Base-by-base conservation (phyloP, 2,797 vertebrate species). In the Saxicola maurus region DNA sequence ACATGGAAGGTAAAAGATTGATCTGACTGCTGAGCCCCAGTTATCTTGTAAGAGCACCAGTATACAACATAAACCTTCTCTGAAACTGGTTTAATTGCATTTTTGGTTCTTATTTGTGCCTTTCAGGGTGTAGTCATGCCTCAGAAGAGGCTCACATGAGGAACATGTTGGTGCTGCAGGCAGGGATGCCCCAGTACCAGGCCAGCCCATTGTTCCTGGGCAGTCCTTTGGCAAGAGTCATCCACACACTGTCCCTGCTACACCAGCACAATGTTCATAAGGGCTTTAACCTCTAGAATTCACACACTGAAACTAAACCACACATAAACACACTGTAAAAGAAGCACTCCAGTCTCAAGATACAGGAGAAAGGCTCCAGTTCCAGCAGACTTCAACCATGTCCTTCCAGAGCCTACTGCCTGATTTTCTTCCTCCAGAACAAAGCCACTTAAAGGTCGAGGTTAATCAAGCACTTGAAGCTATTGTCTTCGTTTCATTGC, bases 301-400 rank as follows among this genome's bases (percentile, higher is more conserved):
- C 49, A 75, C 13, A n/a, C 14, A 27, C 11, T 56, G 23, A 71
- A 81, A 71, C 16, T 9, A 46, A 91, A 66, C 40, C 23, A 66
- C 49, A 45, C 0, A 10, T 11, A 60, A 52, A 60, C 19, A 42
- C 0, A 0, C 21, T 52, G 27, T 30, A 81, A 77, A 60, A 59
- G 24, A 71, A 87, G 28, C 6, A 7, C 2, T 48, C 28, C 18
- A 28, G 17, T 28, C 9, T 35, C 18, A 62, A 45, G 23, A n/a
- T 3, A 77, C 6, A 40, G 19, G 4, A 83, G 3, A 40, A 37
- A 17, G 28, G 33, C 9, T 7, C 8, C 19, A 45, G 3, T 33
- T 71, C 51, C 28, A 81, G 33, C 1, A 11, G 46, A 86, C 12
- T 74, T 38, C 46, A 74, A 7, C 13, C 11, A 59, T 5, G 19